Evolutionary conservation across 1,140 invertebrate species (phyloP), one percentile per base, ranked within the genome.

Genomic region (Ceratoteleas bidentatus): DNA sequence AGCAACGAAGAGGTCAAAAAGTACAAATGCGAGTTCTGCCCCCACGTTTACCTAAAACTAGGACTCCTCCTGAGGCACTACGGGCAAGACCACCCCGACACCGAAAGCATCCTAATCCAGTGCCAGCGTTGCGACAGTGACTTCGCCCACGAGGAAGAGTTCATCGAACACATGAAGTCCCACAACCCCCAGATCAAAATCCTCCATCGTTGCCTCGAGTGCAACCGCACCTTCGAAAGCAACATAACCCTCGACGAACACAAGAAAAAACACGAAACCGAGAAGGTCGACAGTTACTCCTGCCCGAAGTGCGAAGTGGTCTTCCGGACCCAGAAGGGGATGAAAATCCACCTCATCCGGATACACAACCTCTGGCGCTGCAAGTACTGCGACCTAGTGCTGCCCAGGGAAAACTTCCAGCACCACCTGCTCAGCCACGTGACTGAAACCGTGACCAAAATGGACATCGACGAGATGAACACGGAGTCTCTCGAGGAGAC

Each of bases 101-200:
- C 24, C 5, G 53, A 6, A 34, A 57, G 58, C 6, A 1, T 3
- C 16, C 4, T 61, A 2, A 66, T 75, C 10, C 47, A 60, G 6
- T 75, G 72, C 14, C 62, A 45, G 14, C 34, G 62, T 0, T 75
- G 72, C 7, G 72, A 75, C 9, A n/a, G 54, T 11, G 49, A 75
- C 33, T 75, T 75, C 14, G 50, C 0, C 13, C 15, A 45, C 0
- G 60, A 60, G 58, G 14, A 53, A 0, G 36, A 32, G 3, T 75
- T 64, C 32, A 10, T 75, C 6, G 6, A 0, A 0, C 72, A 75
- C 11, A 75, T 75, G 72, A 65, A 38, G 4, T 53, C 8, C 10
- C 72, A 75, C 24, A 24, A 75, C 34, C 11, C 47, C 3, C 0
- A 33, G 3, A 3, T 52, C 0, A 66, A 52, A 7, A 60, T 13